phyloP scores from a whole-genome alignment of 2,888 invertebrate genomes.

The Nomada hirtipes region DNA sequence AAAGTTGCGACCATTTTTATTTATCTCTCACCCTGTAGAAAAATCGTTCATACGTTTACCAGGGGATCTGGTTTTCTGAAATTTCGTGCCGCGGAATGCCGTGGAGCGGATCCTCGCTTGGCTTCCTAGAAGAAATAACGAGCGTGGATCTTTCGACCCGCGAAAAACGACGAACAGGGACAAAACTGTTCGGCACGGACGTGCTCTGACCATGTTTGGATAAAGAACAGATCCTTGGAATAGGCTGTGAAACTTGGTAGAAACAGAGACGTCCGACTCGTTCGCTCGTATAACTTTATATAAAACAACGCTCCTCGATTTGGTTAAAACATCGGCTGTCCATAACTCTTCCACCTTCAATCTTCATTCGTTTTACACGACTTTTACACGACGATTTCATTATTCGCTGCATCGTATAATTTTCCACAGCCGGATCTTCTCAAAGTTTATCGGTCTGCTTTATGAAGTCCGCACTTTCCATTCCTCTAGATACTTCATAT shows the following conservation, averaged over 20 bases:
- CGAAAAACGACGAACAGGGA: slow-evolving; percentile 54
- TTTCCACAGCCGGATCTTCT: too few species aligned
- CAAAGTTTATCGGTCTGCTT: too few species aligned
- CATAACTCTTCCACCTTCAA: neutral
- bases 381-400: neutral
- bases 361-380: neutral
- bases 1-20: too few species aligned
- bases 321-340: neutral
- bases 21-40: too few species aligned
- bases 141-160: slow-evolving; percentile 55
- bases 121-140: slow-evolving; percentile 69
- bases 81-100: slow-evolving; percentile 30
- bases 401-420: too few species aligned
- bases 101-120: slow-evolving; percentile 9
- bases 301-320: slow-evolving; percentile 38
- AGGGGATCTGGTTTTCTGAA: slow-evolving; percentile 40
- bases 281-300: neutral
- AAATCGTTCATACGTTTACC: neutral
- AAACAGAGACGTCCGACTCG: slow-evolving; percentile 1
- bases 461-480: too few species aligned
- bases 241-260: slow-evolving; percentile 35
- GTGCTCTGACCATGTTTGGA: slow-evolving; percentile 69
- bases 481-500: too few species aligned
- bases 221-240: slow-evolving; percentile 61
- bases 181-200: slow-evolving; percentile 61